Evolutionary conservation across 2,888 invertebrate genomes (phyloP).

Genomic region (Geophilus truncorum): DNA sequence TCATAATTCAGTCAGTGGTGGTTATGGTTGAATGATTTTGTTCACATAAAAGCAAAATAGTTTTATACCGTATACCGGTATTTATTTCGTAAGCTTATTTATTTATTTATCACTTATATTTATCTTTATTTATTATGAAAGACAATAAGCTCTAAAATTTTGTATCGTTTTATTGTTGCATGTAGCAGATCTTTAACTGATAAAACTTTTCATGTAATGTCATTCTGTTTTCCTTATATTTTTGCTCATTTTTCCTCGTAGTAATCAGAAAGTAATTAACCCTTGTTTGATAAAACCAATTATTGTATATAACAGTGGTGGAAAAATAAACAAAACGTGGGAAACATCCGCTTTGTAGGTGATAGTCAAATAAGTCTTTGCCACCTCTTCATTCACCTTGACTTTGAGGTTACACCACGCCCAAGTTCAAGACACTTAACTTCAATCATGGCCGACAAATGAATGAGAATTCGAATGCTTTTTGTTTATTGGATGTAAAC

Average conservation of each 20-base stretch:
- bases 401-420: neutral
- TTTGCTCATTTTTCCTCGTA: neutral
- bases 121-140: too few relatives aligned
- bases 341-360: neutral
- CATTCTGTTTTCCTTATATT: neutral
- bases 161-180: too few relatives aligned
- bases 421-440: slow-evolving; percentile 10
- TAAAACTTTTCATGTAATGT: neutral
- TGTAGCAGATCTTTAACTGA: neutral
- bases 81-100: too few relatives aligned
- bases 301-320: neutral
- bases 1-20: neutral
- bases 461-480: neutral
- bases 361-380: neutral
- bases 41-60: too few relatives aligned
- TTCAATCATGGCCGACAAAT: neutral
- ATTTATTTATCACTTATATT: too few relatives aligned
- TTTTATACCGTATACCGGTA: too few relatives aligned
- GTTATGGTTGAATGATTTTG: neutral
- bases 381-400: slow-evolving; percentile 10
- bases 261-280: neutral
- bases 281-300: neutral
- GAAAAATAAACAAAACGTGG: neutral
- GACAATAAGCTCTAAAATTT: too few relatives aligned
- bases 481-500: too few relatives aligned